A percentile compares a stretch with the other conserved stretches of the same genome.
Evolutionary conservation across 2,113 vertebrate species (phyloP).

Genomic region (Camelus dromedarius): DNA sequence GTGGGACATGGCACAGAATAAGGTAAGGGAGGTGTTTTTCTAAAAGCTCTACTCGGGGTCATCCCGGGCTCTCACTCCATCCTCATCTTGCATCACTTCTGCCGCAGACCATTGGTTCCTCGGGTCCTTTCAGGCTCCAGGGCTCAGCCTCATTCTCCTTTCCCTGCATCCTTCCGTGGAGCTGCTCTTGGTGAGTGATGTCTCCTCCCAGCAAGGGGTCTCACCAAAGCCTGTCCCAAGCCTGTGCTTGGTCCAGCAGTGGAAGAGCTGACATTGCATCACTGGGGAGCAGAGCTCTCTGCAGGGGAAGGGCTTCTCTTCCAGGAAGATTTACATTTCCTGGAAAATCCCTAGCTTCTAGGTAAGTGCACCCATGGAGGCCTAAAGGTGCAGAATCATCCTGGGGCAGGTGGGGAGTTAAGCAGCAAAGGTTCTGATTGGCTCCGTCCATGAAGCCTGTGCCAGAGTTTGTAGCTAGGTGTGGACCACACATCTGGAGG

Average conservation of each 20-base stretch:
- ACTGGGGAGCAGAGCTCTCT: neutral
- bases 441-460: neutral
- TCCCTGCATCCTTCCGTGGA: neutral
- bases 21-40: neutral
- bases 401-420: neutral
- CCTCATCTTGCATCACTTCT: neutral
- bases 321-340: neutral
- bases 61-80: neutral
- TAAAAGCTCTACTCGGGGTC: neutral
- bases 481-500: neutral
- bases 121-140: neutral
- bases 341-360: neutral
- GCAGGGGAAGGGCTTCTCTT: neutral
- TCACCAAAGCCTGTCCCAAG: neutral
- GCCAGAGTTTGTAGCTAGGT: neutral
- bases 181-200: neutral
- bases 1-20: fast-evolving
- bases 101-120: neutral
- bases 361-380: neutral
- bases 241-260: fast-evolving
- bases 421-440: neutral
- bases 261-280: neutral
- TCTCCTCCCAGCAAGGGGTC: neutral
- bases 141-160: neutral
- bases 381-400: neutral